Conservation (phyloP, 2,888 invertebrate genomes). For the Corbicula japonica region DNA sequence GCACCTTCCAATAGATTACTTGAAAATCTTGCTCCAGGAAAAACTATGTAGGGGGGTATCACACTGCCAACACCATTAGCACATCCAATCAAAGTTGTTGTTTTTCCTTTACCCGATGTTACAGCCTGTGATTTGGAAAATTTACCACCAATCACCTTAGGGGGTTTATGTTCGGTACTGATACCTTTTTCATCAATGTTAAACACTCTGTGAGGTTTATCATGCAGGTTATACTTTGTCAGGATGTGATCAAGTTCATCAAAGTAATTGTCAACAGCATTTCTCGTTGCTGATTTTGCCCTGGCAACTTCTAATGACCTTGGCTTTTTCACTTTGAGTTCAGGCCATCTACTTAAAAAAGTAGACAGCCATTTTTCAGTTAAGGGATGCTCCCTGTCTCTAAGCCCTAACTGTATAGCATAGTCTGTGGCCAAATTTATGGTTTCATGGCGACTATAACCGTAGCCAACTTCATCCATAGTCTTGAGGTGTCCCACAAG, state of each 20-base stretch:
- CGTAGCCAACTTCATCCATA: constrained; percentile 35
- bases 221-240: constrained; percentile 31
- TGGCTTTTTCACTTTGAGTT: constrained; percentile 20
- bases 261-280: constrained; percentile 33
- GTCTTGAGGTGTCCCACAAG: constrained; percentile 2
- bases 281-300: constrained; percentile 31
- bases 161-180: too few relatives aligned
- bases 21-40: constrained; percentile 28
- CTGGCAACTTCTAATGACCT: constrained; percentile 23
- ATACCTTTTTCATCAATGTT: too few relatives aligned
- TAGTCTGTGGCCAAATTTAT: constrained; percentile 31
- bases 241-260: constrained; percentile 34
- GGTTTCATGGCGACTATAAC: constrained; percentile 26
- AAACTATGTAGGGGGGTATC: constrained; percentile 27
- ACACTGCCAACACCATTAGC: constrained; percentile 31
- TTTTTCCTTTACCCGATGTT: constrained; percentile 26
- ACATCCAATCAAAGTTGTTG: constrained; percentile 25
- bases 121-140: constrained; percentile 34
- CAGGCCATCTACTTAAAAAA: constrained; percentile 16
- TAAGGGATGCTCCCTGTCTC: background rate
- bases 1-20: constrained; percentile 30
- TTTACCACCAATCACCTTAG: constrained; percentile 14
- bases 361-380: background rate
- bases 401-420: constrained; percentile 8
- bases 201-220: constrained; percentile 43